Base-by-base conservation (phyloP, 2,888 invertebrate species). In the Camptogramma bilineatum region DNA sequence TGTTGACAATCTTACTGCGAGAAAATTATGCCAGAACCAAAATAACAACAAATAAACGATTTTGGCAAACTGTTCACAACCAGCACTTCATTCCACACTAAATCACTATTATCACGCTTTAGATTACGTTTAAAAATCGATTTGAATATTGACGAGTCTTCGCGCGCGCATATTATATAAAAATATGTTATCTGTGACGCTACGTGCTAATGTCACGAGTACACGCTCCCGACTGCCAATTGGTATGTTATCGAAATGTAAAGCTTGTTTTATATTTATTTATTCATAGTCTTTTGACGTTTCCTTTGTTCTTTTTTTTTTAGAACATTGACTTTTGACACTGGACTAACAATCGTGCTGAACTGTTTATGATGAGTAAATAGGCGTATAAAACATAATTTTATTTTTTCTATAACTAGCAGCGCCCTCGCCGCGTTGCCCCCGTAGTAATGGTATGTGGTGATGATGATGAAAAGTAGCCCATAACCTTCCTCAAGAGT, bases 251-350 rank as follows among this genome's bases (percentile, higher is more conserved):
- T 80, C 78, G 78, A 76, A 81, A 82, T 76, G 73, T 76, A 72
- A 76, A 77, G 60, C 55, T 39, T 56, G 64, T 65, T 57, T 62
- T 61, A 52, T 80, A 85, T 87, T 82, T 83, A 87, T 84, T 82
- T 86, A 88, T 86, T 85, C 85, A 73, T 67, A 62, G 65, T 72
- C 81, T 70, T 70, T 68, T 73, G 69, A 71, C 66, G n/a, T 44
- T 58, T 79, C 74, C 87, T 89, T 88, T 88, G 86, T 88, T 86
- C 83, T 83, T n/a, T n/a, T n/a, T 80, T 76, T 78, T 82, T 76
- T 82, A 79, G 86, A 83, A 68, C 87, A 76, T 80, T 87, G 87
- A 85, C 86, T 81, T 83, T 79, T 85, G 83, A 82, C 82, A 80
- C 76, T 74, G 61, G 34, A 21, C 28, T 16, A 31, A 4, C 13